Conservation (phyloP, 2,113 vertebrate species). For the Misgurnus anguillicaudatus region DNA sequence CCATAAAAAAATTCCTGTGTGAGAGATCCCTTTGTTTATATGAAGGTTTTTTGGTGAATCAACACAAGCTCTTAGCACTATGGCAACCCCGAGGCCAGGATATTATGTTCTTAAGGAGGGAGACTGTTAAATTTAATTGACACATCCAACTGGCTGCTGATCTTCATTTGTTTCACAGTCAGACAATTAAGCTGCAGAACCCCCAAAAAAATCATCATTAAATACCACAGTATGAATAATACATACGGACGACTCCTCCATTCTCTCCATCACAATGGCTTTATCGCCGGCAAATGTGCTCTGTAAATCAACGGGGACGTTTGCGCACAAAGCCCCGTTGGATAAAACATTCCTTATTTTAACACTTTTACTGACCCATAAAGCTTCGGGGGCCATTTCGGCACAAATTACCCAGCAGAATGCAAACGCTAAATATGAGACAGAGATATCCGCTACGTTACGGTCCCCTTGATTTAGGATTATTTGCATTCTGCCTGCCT, state of each 20-base stretch:
- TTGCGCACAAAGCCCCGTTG: slow-evolving; percentile 43
- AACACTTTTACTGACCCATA: slow-evolving; percentile 71
- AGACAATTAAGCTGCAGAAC: slow-evolving; percentile 53
- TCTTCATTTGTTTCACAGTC: slow-evolving; percentile 53
- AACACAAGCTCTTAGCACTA: slow-evolving; percentile 46
- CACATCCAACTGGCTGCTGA: slow-evolving; percentile 45
- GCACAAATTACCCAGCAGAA: slow-evolving; percentile 71
- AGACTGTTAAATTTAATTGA: slow-evolving; percentile 57
- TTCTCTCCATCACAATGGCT: slow-evolving; percentile 53
- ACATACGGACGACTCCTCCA: slow-evolving; percentile 46
- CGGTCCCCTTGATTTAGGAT: slow-evolving; percentile 74
- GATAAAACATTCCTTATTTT: slow-evolving; percentile 65
- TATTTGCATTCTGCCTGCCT: slow-evolving; percentile 66
- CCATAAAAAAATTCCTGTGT: slow-evolving; percentile 8
- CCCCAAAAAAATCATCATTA: slow-evolving; percentile 57
- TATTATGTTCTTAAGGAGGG: slow-evolving; percentile 39
- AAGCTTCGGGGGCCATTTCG: slow-evolving; percentile 66
- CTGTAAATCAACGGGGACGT: slow-evolving; percentile 56
- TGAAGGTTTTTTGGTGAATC: slow-evolving; percentile 40
- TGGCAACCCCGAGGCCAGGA: slow-evolving; percentile 40
- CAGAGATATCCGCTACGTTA: slow-evolving; percentile 56
- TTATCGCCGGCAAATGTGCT: slow-evolving; percentile 52
- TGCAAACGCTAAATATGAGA: slow-evolving; percentile 55
- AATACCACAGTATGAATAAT: slow-evolving; percentile 61
- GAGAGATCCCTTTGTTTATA: slow-evolving; percentile 25